Conservation (phyloP, 1,140 invertebrate genomes). For the Zaprionus camerounensis region DNA sequence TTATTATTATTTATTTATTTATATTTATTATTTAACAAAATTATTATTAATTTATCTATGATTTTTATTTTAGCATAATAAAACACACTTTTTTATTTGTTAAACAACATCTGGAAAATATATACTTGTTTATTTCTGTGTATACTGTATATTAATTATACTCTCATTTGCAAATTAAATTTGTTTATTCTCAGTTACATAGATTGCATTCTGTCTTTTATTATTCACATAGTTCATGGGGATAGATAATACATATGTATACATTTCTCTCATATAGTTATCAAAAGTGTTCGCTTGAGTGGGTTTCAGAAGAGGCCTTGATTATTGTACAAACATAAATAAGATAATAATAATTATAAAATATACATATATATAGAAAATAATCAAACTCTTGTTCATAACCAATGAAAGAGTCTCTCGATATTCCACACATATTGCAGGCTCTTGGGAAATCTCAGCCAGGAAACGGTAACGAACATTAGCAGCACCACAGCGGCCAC, state of each 20-base stretch:
- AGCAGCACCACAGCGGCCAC: slow-evolving; percentile 10
- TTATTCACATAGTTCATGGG: slow-evolving; percentile 58
- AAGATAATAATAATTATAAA: slow-evolving; percentile 38
- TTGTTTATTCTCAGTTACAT: slow-evolving; percentile 42
- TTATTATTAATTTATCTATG: not conserved
- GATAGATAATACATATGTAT: slow-evolving; percentile 59
- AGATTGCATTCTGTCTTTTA: slow-evolving; percentile 41
- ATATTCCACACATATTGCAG: slow-evolving; percentile 1
- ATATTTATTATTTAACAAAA: no score
- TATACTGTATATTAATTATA: slow-evolving; percentile 18
- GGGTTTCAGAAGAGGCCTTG: slow-evolving; percentile 54
- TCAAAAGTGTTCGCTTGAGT: slow-evolving; percentile 61
- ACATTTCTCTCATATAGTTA: slow-evolving; percentile 20
- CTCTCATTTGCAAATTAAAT: slow-evolving; percentile 59
- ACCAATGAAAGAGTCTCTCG: not conserved
- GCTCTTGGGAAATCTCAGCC: slow-evolving; percentile 9
- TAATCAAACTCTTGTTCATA: slow-evolving; percentile 8
- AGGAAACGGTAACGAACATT: slow-evolving; percentile 1
- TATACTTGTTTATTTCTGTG: slow-evolving; percentile 54
- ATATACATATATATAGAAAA: slow-evolving; percentile 17
- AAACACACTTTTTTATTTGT: slow-evolving; percentile 24
- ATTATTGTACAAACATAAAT: slow-evolving; percentile 64
- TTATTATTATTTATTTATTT: no score
- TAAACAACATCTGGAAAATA: slow-evolving; percentile 59
- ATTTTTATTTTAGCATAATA: not conserved